These are phyloP conservation scores for Sebastes baramenuke DNA, from an alignment of 2,797 vertebrate species.

Conservation along the genomic window DNA sequence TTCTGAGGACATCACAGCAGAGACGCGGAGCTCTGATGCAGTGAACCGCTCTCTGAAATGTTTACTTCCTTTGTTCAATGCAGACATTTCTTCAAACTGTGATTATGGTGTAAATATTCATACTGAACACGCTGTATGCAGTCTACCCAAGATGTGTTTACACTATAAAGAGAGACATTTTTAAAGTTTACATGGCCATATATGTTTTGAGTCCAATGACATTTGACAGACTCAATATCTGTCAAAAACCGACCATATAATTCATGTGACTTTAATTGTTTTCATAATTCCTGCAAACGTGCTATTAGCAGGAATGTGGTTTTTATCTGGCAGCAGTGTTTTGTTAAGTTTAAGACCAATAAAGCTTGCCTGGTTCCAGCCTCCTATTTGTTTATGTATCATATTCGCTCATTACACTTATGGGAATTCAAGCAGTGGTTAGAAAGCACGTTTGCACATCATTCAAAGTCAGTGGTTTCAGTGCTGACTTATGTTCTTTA, in stretches of 20 bases:
- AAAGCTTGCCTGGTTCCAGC: conserved; percentile 61
- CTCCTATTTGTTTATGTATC: neutral
- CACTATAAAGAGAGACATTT: neutral
- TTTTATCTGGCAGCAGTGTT: conserved; percentile 54
- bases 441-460: neutral
- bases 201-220: conserved; percentile 3
- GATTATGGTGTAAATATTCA: conserved; percentile 61
- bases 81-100: conserved; percentile 51
- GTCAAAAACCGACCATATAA: neutral
- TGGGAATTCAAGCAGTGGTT: neutral
- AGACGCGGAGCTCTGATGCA: conserved; percentile 11
- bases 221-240: neutral
- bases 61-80: conserved; percentile 12
- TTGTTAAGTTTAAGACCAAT: conserved; percentile 58
- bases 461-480: neutral
- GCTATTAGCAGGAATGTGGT: conserved; percentile 7
- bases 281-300: conserved; percentile 15
- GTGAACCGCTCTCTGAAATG: conserved; percentile 5
- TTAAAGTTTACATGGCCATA: conserved; percentile 15
- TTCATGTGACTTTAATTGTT: conserved; percentile 23
- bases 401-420: neutral
- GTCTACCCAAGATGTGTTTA: conserved; percentile 27
- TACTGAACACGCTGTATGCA: conserved; percentile 21
- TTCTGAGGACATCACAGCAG: conserved; percentile 5
- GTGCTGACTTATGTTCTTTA: neutral